Base-by-base conservation (phyloP, 2,888 invertebrate species). In the Malthinus seriepunctatus region DNA sequence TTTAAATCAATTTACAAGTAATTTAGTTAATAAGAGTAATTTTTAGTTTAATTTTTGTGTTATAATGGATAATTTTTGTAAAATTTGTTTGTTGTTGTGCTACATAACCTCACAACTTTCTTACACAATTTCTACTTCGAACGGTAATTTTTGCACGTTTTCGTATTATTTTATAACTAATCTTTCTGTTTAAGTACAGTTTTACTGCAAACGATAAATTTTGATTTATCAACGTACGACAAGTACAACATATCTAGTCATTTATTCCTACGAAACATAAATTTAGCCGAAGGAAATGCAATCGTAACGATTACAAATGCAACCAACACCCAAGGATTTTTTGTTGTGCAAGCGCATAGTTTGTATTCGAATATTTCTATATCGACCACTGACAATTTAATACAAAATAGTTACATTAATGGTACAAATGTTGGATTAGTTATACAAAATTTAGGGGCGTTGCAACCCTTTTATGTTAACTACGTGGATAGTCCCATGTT, bases 341-440 rank as follows among this genome's bases (percentile, higher is more conserved):
- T 87, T 11, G 73, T 88, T 55, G 76, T 88, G 37, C 88, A 90
- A 84, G 82, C 82, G 3, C 90, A 90, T 71, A 81, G 83, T 46
- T 83, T 84, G 63, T 65, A 82, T 9, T 73, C 82, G 56, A 83
- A 85, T 73, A 72, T 89, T 0, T 82, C 83, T 0, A 68, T 89
- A 34, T 83, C 84, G 15, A 83, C 80, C 60, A 74, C 79, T 58
- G 73, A 71, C 48, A 71, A 69, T 1, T 64, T 73, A 23, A 66
- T 60, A 9, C 63, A 64, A 0, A 74, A 76, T n/a, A 76, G 75
- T 9, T 73, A 70, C 56, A 75, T 85, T 2, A 79, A 69, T 9
- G 89, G 89, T 0, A 83, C 83, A 1, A 88, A 88, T 75, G 64
- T 88, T 38, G 90, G 89, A 7, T 73, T 89, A 45, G 74, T 80